Percentiles rank a stretch among this genome's conserved stretches.
phyloP scores from a whole-genome alignment of 1,140 invertebrate genomes.

The Cyclargus thomasi region DNA sequence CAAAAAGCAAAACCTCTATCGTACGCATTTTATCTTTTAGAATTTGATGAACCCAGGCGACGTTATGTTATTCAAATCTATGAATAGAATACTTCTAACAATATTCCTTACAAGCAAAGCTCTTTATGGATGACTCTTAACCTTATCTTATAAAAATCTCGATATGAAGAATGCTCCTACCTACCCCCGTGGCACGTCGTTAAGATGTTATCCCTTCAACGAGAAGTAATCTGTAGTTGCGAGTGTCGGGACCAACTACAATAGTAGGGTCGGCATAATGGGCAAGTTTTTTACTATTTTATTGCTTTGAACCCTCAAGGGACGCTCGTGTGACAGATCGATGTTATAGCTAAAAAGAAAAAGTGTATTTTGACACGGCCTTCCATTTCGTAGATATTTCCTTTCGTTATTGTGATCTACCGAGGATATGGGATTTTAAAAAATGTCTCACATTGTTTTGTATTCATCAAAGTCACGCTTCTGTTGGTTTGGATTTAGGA shows the following conservation, averaged over 20 bases:
- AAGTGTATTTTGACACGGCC: slow-evolving; percentile 20
- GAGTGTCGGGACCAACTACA: slow-evolving; percentile 48
- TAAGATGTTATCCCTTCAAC: slow-evolving; percentile 69
- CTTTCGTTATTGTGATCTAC: slow-evolving; percentile 10
- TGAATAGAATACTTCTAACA: slow-evolving; percentile 10
- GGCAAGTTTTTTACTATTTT: slow-evolving; percentile 59
- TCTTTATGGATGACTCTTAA: slow-evolving; percentile 51
- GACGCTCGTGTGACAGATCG: slow-evolving; percentile 57
- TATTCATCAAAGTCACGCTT: background rate
- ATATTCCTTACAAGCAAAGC: slow-evolving; percentile 19
- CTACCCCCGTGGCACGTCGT: slow-evolving; percentile 61
- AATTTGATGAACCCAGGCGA: background rate
- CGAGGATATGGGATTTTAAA: background rate
- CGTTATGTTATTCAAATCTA: slow-evolving; percentile 13
- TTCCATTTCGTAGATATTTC: slow-evolving; percentile 8
- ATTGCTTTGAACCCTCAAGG: slow-evolving; percentile 47
- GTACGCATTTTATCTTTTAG: background rate
- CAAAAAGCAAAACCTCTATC: background rate
- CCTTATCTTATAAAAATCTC: slow-evolving; percentile 67
- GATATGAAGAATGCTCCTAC: slow-evolving; percentile 60
- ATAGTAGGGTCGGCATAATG: slow-evolving; percentile 65
- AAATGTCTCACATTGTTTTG: background rate
- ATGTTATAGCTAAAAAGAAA: slow-evolving; percentile 27
- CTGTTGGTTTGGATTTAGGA: background rate
- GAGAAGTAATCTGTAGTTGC: slow-evolving; percentile 63